Evolutionary conservation across 1,140 invertebrate species (phyloP), one percentile per base, ranked within the genome.

Genomic region (Leptopilina clavipes): DNA sequence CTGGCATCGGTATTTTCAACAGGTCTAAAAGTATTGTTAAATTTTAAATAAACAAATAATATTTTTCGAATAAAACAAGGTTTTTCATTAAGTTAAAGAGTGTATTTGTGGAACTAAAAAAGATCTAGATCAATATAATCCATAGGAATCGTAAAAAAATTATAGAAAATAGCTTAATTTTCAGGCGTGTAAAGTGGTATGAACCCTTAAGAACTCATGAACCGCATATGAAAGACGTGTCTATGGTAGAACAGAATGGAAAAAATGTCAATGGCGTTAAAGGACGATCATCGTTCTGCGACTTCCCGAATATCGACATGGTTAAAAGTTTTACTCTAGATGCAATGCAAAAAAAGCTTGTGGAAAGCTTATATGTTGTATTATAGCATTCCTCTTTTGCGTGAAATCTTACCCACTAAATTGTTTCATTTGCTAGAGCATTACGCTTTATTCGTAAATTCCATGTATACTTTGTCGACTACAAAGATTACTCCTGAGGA

Each of bases 321-420:
- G 75, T 81, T 22, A 78, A 74, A 76, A 40, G 73, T 19, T 78
- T 77, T 17, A 70, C 74, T 3, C n/a, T 71, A 1, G 79, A 80
- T 48, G 77, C 75, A 22, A 71, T 78, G 72, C 79, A 37, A 74
- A 6, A 72, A n/a, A 19, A 31, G 43, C 3, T 76, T 75, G 52
- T 76, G 70, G 65, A 81, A 81, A 75, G 14, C 74, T 12, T 75
- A 54, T 22, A 40, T 81, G 17, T 65, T 79, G 3, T 81, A 70
- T 45, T 79, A 76, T 18, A 73, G 65, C 72, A 74, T 76, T 73
- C 48, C 75, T 12, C 56, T 56, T 44, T 74, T 70, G 11, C 45
- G 17, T 48, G 73, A 59, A 11, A 56, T 77, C 52, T 56, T 79
- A 19, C 70, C 59, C 3, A 11, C 56, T n/a, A 54, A 77, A 19